Percentiles rank a stretch among this genome's conserved stretches.
Evolutionary conservation across 2,888 invertebrate species (phyloP).

Genomic region (Slavum lentiscoides): DNA sequence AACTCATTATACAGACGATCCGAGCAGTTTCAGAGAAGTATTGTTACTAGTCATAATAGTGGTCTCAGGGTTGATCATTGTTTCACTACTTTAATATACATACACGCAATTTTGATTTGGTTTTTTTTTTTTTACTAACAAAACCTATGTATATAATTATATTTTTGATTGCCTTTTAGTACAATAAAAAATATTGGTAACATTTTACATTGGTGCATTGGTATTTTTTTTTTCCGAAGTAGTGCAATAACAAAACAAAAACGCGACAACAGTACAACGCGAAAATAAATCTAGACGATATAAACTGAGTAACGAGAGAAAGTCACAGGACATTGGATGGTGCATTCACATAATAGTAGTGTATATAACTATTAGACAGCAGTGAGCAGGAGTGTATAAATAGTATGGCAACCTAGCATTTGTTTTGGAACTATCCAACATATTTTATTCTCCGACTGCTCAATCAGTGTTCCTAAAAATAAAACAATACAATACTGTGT

Average conservation of each 20-base stretch:
- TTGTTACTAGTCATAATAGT: slow-evolving; percentile 51
- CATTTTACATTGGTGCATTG: slow-evolving; percentile 44
- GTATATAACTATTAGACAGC: neutral
- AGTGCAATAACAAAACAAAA: slow-evolving; percentile 16
- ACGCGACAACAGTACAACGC: neutral
- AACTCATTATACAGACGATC: slow-evolving; percentile 30
- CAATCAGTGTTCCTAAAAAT: slow-evolving; percentile 41
- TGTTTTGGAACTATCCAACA: slow-evolving; percentile 12
- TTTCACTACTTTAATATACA: slow-evolving; percentile 54
- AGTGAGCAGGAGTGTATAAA: slow-evolving; percentile 1
- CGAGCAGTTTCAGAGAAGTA: slow-evolving; percentile 53
- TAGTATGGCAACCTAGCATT: slow-evolving; percentile 31
- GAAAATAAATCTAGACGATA: slow-evolving; percentile 16
- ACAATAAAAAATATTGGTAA: slow-evolving; percentile 29
- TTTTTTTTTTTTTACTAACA: slow-evolving; percentile 6
- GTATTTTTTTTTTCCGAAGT: neutral
- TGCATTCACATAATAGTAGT: neutral
- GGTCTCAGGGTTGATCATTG: slow-evolving; percentile 54
- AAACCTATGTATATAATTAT: slow-evolving; percentile 31
- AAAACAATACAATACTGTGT: slow-evolving; percentile 33
- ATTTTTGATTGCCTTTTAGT: slow-evolving; percentile 28
- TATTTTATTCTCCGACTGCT: slow-evolving; percentile 25
- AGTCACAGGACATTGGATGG: slow-evolving; percentile 1
- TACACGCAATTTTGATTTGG: neutral
- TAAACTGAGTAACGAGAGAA: slow-evolving; percentile 9